phyloP scores from a whole-genome alignment of 2,797 vertebrate species.

The Diplodus puntazzo region DNA sequence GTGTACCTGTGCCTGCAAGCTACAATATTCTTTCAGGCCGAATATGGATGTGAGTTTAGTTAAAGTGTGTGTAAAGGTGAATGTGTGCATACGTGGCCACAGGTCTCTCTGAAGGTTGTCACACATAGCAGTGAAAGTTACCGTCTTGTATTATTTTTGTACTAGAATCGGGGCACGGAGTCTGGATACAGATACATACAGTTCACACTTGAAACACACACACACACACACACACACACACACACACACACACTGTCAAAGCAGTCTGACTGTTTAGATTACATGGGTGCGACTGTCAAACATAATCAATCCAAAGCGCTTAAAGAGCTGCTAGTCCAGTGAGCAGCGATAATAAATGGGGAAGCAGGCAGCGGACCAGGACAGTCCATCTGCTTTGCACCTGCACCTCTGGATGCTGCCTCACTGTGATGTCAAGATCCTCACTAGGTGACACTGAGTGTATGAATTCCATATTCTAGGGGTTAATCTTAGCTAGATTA shows the following conservation, averaged over 20 bases:
- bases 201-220: conserved; percentile 37
- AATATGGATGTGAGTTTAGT: neutral
- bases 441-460: neutral
- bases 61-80: neutral
- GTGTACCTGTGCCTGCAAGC: neutral
- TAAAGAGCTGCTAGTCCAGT: conserved; percentile 46
- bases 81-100: neutral
- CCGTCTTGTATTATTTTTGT: conserved; percentile 23
- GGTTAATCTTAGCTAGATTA: neutral
- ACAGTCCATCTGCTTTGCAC: conserved; percentile 69
- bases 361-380: conserved; percentile 55
- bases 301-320: conserved; percentile 59
- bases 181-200: conserved; percentile 8
- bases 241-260: conserved; percentile 36
- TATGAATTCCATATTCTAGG: no score
- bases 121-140: conserved; percentile 18
- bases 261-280: conserved; percentile 61
- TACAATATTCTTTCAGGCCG: neutral
- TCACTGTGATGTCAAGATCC: conserved; percentile 8
- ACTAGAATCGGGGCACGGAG: conserved; percentile 12
- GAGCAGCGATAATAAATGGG: conserved; percentile 64
- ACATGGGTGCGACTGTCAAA: conserved; percentile 70
- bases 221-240: conserved; percentile 13
- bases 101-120: neutral
- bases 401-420: conserved; percentile 50